Conservation (phyloP, 2,888 invertebrate genomes). For the Platycheirus albimanus region DNA sequence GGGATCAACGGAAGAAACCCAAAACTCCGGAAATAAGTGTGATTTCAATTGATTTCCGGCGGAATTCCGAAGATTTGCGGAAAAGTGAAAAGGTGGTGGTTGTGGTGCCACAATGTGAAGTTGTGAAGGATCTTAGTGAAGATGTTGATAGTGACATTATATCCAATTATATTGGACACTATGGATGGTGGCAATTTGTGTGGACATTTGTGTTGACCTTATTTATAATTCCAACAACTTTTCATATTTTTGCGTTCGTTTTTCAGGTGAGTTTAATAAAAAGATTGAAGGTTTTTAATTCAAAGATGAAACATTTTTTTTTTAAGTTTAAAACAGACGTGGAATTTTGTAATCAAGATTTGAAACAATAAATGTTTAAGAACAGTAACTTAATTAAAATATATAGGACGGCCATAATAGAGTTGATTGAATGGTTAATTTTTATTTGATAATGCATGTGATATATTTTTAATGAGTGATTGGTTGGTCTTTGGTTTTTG, state of each 20-base stretch:
- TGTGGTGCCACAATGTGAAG: not conserved
- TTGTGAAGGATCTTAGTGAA: slow-evolving; percentile 77
- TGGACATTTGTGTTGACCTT: slow-evolving; percentile 85
- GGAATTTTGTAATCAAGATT: too few species aligned
- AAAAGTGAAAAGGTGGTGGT: slow-evolving; percentile 75
- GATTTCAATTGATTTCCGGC: slow-evolving; percentile 80
- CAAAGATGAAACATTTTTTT: too few species aligned
- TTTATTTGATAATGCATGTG: too few species aligned
- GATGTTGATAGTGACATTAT: slow-evolving; percentile 83
- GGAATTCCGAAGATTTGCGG: slow-evolving; percentile 80
- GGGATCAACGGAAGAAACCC: slow-evolving; percentile 75
- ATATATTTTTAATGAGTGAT: too few species aligned
- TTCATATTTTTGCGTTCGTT: slow-evolving; percentile 86
- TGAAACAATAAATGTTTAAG: too few species aligned
- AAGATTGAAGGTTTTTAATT: too few species aligned
- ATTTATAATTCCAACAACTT: slow-evolving; percentile 86
- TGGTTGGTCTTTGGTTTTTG: too few species aligned
- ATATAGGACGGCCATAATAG: too few species aligned
- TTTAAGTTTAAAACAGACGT: too few species aligned
- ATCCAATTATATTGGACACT: slow-evolving; percentile 85
- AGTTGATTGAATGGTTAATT: too few species aligned
- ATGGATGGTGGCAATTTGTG: slow-evolving; percentile 85
- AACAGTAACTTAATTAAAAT: too few species aligned
- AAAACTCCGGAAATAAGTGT: slow-evolving; percentile 81
- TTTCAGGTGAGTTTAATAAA: slow-evolving; percentile 83